Conservation (phyloP, 2,113 vertebrate genomes). For the Mus spicilegus region DNA sequence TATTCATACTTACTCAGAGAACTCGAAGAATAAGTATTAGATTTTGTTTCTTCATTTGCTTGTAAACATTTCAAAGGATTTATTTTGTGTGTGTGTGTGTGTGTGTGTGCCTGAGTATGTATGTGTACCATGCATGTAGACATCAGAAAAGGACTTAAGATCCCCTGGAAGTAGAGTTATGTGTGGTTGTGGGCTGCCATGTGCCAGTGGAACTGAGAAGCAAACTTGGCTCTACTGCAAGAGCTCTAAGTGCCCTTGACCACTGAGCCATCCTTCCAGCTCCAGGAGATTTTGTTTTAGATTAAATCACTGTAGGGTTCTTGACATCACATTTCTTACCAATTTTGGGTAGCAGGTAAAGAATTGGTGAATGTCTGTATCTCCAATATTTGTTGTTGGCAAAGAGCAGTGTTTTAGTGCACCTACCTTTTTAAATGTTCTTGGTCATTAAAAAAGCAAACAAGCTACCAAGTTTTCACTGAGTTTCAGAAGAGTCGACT, state of each 20-base stretch:
- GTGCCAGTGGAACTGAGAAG: not conserved
- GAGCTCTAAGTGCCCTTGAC: not conserved
- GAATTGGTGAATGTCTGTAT: not conserved
- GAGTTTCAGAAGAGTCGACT: not conserved
- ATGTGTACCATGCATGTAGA: not conserved
- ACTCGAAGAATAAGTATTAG: slow-evolving; percentile 12
- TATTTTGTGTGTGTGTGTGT: not conserved
- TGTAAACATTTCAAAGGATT: not conserved
- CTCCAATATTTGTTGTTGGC: not conserved
- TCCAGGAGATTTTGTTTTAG: slow-evolving; percentile 35
- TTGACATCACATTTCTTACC: not conserved
- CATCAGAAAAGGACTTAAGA: not conserved
- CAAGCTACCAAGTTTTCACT: not conserved
- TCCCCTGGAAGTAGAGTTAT: not conserved
- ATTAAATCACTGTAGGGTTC: not conserved
- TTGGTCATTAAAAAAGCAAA: not conserved
- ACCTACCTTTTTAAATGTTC: not conserved
- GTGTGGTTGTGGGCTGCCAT: not conserved
- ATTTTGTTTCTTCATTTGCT: not conserved
- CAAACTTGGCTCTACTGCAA: not conserved
- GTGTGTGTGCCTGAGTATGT: not conserved
- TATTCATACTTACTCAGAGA: not conserved
- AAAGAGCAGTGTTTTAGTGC: slow-evolving; percentile 25
- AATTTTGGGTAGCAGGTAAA: not conserved
- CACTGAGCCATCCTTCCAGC: not conserved